Base-by-base conservation (phyloP, 2,888 invertebrate genomes). In the Monoplex corrugatus region DNA sequence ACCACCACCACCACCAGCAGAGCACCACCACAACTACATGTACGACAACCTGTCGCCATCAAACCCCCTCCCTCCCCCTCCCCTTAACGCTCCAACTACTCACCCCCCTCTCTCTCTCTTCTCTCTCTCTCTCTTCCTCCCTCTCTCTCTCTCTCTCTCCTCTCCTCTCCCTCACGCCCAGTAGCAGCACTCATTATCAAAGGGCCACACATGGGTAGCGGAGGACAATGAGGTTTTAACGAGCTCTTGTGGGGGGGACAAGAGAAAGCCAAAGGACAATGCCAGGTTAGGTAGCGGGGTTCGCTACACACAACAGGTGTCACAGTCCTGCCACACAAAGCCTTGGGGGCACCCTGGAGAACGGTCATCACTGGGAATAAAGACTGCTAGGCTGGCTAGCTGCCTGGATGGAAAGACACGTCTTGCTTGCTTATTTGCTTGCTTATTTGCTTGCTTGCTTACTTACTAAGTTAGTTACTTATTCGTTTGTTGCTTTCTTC, bases 241-340 rank as follows among this genome's bases (percentile, higher is more conserved):
- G 72, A 72, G 72, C 72, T 72, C 72, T 35, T 72, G 35, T 72
- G 72, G 35, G 35, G 28, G 63, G 28, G 63, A 68, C 63, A 28
- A n/a, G 35, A 13, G 28, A n/a, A 23, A n/a, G n/a, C 63, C n/a
- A n/a, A 28, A 6, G 63, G 35, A 72, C 72, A 72, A 72, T 72
- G 72, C 72, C 72, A 72, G 35, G 32, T 19, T 35, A 35, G 32
- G 72, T 72, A 72, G 35, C 13, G 63, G n/a, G n/a, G n/a, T n/a
- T 35, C n/a, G n/a, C n/a, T n/a, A n/a, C 38, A 72, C 35, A 72
- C 72, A 72, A 72, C 72, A 72, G 72, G 72, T 72, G 72, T 72
- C 72, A 72, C 32, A 10, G 72, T 32, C 72, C 13, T 32, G 72
- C 2, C 72, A 72, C 72, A 72, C 72, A 72, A 72, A 72, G 72